phyloP scores from a whole-genome alignment of 1,140 invertebrate genomes.

The Lepidostoma basale region DNA sequence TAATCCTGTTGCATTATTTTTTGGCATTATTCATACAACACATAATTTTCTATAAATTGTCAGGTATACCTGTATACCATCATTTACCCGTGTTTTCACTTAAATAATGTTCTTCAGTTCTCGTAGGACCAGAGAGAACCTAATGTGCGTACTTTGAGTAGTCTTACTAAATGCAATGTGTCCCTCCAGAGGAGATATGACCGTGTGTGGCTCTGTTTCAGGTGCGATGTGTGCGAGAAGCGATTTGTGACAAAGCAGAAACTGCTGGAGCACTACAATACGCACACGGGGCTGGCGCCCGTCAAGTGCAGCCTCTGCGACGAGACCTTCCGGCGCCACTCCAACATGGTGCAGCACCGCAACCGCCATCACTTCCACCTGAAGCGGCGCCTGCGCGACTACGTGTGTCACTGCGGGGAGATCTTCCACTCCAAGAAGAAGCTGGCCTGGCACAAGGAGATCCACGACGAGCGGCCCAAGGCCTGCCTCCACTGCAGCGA shows the following conservation, averaged over 20 bases:
- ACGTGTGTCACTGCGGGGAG: slow-evolving; percentile 80
- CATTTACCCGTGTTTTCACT: background rate
- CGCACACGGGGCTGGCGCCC: slow-evolving; percentile 79
- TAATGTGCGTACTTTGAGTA: background rate
- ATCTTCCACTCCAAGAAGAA: slow-evolving; percentile 82
- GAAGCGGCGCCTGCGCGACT: slow-evolving; percentile 68
- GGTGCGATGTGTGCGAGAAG: slow-evolving; percentile 81
- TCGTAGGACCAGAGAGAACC: too few relatives aligned
- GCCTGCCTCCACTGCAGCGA: slow-evolving; percentile 83
- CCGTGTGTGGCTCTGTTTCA: slow-evolving; percentile 51
- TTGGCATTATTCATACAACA: background rate
- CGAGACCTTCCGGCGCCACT: slow-evolving; percentile 82
- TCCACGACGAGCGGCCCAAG: slow-evolving; percentile 81
- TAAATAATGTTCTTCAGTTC: slow-evolving; percentile 39
- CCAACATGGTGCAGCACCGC: slow-evolving; percentile 84
- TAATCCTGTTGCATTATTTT: background rate
- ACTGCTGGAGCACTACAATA: slow-evolving; percentile 78
- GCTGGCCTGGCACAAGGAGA: slow-evolving; percentile 83
- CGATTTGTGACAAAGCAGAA: slow-evolving; percentile 81
- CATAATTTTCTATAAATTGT: slow-evolving; percentile 5
- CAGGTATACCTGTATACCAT: background rate
- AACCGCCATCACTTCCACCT: slow-evolving; percentile 71
- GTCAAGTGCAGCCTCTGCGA: slow-evolving; percentile 82
- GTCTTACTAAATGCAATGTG: background rate
- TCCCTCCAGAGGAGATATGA: too few relatives aligned